A percentile compares a stretch with the other conserved stretches of the same genome.
Conservation (phyloP, 2,888 invertebrate genomes). For the Aproaerema taeniolella region DNA sequence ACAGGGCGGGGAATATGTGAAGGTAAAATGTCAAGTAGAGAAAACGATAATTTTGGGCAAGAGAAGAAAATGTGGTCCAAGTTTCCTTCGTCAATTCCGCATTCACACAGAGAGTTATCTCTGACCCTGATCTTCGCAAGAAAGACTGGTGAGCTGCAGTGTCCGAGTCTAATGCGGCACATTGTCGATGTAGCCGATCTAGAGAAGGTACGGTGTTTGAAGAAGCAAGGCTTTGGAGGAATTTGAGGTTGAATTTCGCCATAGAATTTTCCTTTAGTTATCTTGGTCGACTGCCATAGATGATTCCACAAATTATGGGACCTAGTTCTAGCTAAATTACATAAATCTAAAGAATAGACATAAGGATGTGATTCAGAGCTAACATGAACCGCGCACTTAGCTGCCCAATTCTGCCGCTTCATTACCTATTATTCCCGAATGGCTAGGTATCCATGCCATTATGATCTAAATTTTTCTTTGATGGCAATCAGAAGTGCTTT, state of each 20-base stretch:
- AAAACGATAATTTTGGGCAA: no score
- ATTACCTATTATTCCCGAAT: background rate
- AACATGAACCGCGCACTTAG: background rate
- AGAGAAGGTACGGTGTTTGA: no score
- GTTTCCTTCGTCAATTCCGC: no score
- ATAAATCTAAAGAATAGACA: background rate
- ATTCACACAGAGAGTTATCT: no score
- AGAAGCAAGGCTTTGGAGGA: conserved; percentile 2
- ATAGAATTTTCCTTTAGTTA: background rate
- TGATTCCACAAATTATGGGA: background rate
- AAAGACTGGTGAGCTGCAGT: no score
- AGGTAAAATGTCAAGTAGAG: no score
- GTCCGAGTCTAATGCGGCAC: no score
- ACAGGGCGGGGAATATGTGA: no score
- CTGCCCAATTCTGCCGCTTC: background rate
- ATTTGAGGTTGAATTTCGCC: background rate
- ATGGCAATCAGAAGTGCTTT: background rate
- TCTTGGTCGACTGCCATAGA: background rate
- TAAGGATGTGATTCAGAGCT: background rate
- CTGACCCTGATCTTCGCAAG: no score
- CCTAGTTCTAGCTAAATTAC: background rate
- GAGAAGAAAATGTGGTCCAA: no score
- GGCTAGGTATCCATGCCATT: background rate
- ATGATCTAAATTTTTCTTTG: background rate
- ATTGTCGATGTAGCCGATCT: no score